A percentile compares a stretch with the other conserved stretches of the same genome.
These are phyloP conservation scores for Galeopterus variegatus DNA, from an alignment of 2,113 vertebrate species.

Conservation along the genomic window DNA sequence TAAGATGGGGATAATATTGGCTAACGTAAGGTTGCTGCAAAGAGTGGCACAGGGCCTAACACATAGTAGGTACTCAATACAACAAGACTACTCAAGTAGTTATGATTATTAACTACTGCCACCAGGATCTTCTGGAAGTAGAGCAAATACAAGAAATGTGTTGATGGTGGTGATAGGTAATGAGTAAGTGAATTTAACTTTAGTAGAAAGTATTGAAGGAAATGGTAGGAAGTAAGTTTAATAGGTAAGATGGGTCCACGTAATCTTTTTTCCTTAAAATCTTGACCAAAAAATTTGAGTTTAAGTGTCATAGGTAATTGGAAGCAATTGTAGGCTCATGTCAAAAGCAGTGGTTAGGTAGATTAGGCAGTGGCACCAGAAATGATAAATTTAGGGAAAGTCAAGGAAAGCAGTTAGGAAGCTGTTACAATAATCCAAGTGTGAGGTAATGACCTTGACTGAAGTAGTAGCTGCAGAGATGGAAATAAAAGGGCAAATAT, in stretches of 20 bases:
- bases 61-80: neutral
- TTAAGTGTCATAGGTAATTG: neutral
- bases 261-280: slow-evolving; percentile 41
- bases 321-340: neutral
- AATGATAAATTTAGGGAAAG: neutral
- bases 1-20: neutral
- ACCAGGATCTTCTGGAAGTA: neutral
- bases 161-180: neutral
- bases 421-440: neutral
- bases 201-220: neutral
- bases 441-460: neutral
- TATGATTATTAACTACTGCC: neutral
- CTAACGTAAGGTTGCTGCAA: neutral
- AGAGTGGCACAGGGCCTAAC: neutral
- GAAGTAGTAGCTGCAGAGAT: neutral
- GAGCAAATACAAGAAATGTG: neutral
- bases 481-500: neutral
- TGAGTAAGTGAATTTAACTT: neutral
- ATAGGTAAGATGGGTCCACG: neutral
- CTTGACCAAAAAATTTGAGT: neutral
- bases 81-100: neutral
- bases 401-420: neutral
- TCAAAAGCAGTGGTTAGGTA: neutral
- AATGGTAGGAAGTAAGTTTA: neutral
- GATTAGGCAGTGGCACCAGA: neutral